A percentile compares a stretch with the other conserved stretches of the same genome.
Evolutionary conservation across 2,797 vertebrate genomes (phyloP).

Genomic region (Liparis tanakae): DNA sequence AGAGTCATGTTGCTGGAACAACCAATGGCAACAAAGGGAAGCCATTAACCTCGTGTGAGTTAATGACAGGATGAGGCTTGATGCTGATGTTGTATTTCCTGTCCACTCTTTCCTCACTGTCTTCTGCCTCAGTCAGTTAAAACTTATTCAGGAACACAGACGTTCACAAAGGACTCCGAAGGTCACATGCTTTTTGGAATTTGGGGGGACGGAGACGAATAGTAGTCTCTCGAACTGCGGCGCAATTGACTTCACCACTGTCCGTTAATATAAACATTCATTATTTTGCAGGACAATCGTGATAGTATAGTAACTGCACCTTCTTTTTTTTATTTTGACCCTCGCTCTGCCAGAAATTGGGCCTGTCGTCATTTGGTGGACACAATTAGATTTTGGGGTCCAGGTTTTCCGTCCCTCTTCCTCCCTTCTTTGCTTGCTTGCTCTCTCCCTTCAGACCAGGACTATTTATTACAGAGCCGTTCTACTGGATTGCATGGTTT

Average conservation of each 20-base stretch:
- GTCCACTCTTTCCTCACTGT: background rate
- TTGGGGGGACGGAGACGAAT: background rate
- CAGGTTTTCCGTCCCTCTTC: background rate
- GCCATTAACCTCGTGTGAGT: conserved; percentile 2
- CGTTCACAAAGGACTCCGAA: background rate
- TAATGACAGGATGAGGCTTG: conserved; percentile 16
- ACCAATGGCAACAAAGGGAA: background rate
- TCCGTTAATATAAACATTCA: background rate
- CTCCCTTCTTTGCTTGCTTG: background rate
- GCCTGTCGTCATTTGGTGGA: background rate
- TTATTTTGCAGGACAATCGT: background rate
- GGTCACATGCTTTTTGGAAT: background rate
- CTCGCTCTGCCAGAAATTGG: background rate
- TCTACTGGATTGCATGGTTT: conserved; percentile 4
- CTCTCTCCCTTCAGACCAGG: background rate
- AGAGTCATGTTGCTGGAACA: background rate
- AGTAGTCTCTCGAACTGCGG: background rate
- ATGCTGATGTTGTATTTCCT: conserved; percentile 44
- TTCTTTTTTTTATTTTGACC: background rate
- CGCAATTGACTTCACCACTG: background rate
- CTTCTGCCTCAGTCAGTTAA: background rate
- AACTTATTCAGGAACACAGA: background rate
- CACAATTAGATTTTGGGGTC: background rate
- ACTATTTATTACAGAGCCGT: conserved; percentile 3
- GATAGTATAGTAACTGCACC: background rate